Evolutionary conservation across 2,113 vertebrate genomes (phyloP).

Genomic region (Zosterops japonicus): DNA sequence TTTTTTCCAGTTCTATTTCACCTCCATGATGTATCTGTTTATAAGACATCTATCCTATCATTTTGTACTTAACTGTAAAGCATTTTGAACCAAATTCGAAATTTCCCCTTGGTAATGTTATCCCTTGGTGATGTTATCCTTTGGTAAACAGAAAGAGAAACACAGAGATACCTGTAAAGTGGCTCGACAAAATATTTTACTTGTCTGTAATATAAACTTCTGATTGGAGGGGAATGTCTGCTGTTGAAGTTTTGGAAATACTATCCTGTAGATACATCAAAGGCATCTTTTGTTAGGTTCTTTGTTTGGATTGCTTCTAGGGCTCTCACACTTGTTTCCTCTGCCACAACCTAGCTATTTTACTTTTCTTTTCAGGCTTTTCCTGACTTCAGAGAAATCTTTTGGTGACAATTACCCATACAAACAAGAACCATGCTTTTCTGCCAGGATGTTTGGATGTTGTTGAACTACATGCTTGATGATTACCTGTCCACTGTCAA

Average conservation of each 20-base stretch:
- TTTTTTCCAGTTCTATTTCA: not conserved
- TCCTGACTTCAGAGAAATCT: not conserved
- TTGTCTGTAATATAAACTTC: not conserved
- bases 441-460: not conserved
- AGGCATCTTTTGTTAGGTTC: not conserved
- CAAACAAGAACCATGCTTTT: not conserved
- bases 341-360: not conserved
- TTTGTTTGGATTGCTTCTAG: not conserved
- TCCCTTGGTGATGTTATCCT: too few species aligned
- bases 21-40: not conserved
- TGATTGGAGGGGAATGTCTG: not conserved
- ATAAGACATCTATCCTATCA: not conserved
- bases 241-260: not conserved
- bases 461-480: not conserved
- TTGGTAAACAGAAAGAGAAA: conserved; percentile 21
- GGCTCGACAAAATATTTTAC: not conserved
- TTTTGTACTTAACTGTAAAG: not conserved
- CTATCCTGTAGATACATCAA: not conserved
- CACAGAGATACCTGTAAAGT: not conserved
- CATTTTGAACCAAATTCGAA: not conserved
- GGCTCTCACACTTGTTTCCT: not conserved
- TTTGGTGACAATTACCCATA: not conserved
- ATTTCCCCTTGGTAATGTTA: too few species aligned
- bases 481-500: not conserved
- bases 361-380: not conserved